These are phyloP conservation scores for Ruditapes philippinarum DNA, from an alignment of 1,140 invertebrate species.

Conservation along the genomic window DNA sequence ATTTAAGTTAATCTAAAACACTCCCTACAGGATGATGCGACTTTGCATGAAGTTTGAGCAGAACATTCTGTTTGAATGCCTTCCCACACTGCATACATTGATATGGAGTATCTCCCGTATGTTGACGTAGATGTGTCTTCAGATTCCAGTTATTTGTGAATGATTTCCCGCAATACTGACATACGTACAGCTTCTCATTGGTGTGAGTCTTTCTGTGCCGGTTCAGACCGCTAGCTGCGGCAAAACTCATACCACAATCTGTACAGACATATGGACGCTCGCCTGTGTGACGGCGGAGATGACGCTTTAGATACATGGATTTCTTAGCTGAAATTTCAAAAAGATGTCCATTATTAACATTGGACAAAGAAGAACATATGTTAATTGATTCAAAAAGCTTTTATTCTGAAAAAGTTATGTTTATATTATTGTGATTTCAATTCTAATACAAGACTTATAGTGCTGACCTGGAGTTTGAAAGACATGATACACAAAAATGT, in stretches of 20 bases:
- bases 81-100: slow-evolving; percentile 76
- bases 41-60: slow-evolving; percentile 51
- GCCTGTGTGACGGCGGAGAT: slow-evolving; percentile 44
- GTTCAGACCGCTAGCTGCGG: slow-evolving; percentile 8
- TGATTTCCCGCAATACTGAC: slow-evolving; percentile 70
- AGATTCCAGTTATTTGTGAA: slow-evolving; percentile 71
- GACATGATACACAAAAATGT: too few species aligned
- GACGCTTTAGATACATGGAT: slow-evolving; percentile 34
- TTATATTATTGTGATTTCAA: too few species aligned
- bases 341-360: too few species aligned
- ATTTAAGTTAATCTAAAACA: too few species aligned
- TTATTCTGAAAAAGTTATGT: too few species aligned
- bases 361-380: too few species aligned
- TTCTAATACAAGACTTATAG: too few species aligned
- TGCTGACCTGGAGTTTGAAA: too few species aligned
- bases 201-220: slow-evolving; percentile 76
- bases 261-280: slow-evolving; percentile 38
- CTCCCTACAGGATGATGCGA: slow-evolving; percentile 46
- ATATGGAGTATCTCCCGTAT: slow-evolving; percentile 76
- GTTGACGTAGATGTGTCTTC: slow-evolving; percentile 70
- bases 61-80: slow-evolving; percentile 88
- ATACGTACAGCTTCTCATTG: slow-evolving; percentile 76
- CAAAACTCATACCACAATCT: slow-evolving; percentile 45
- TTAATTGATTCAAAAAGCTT: too few species aligned
- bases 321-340: slow-evolving; percentile 52